phyloP scores from a whole-genome alignment of 2,113 vertebrate genomes.

The Ceuthmochares aereus region DNA sequence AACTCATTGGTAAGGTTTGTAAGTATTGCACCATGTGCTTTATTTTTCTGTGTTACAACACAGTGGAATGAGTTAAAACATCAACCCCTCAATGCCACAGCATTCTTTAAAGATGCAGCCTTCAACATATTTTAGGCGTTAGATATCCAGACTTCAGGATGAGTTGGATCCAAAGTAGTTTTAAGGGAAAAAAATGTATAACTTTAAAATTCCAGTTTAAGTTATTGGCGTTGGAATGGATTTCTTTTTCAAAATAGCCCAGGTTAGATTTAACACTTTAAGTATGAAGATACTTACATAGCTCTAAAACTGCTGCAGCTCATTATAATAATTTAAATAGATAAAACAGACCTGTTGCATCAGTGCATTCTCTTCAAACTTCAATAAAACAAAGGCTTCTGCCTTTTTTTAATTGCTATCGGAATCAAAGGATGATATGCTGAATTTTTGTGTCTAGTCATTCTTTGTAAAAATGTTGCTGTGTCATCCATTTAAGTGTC shows the following conservation, averaged over 20 bases:
- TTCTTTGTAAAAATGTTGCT: conserved; percentile 43
- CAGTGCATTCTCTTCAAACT: neutral
- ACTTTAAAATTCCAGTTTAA: neutral
- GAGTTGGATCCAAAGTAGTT: neutral
- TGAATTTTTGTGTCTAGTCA: conserved; percentile 18
- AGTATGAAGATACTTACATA: neutral
- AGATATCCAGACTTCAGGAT: neutral
- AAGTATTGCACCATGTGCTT: neutral
- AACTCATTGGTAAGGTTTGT: neutral
- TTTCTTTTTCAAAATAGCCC: neutral
- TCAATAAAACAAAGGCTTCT: neutral
- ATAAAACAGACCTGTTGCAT: conserved; percentile 7
- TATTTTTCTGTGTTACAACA: neutral
- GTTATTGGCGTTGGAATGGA: neutral
- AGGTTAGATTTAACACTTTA: neutral
- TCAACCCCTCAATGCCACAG: neutral
- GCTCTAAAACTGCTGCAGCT: neutral
- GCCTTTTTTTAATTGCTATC: conserved; percentile 25
- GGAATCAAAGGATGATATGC: conserved; percentile 11
- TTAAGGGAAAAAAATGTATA: neutral
- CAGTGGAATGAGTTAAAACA: neutral
- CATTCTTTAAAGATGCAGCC: neutral
- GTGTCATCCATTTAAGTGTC: conserved; percentile 46
- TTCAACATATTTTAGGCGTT: neutral
- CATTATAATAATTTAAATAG: neutral